A percentile compares a stretch with the other conserved stretches of the same genome.
These are phyloP conservation scores for Eilema caniola DNA, from an alignment of 2,888 invertebrate genomes.

Conservation along the genomic window DNA sequence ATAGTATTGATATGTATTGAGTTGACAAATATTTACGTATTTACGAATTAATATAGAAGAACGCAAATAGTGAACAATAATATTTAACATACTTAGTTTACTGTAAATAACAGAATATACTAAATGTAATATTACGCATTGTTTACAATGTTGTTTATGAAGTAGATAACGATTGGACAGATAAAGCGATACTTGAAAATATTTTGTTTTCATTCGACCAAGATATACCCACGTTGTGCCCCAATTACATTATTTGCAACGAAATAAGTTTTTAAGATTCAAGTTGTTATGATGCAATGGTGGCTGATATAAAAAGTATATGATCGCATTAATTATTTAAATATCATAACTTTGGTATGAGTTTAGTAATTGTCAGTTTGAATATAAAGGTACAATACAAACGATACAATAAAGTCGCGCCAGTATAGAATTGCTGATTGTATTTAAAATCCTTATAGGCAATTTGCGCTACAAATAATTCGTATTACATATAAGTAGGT, in stretches of 20 bases:
- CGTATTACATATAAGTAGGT: no score
- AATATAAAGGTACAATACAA: no score
- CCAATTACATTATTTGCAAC: neutral
- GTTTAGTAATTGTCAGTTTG: no score
- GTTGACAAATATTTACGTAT: neutral
- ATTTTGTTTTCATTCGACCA: neutral
- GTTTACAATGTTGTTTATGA: neutral
- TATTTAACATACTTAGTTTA: conserved; percentile 1
- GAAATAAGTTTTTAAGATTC: neutral
- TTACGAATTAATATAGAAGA: neutral
- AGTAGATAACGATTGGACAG: neutral
- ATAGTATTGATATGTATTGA: no score
- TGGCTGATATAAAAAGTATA: neutral
- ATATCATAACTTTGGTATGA: no score
- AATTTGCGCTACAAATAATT: no score
- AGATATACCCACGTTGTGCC: neutral
- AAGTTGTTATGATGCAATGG: neutral
- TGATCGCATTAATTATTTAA: no score
- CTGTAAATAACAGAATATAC: neutral
- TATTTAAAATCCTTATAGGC: no score
- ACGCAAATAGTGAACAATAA: conserved; percentile 1
- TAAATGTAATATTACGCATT: neutral
- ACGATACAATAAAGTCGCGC: no score
- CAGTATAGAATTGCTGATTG: no score
- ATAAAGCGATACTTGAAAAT: neutral